Conservation (phyloP, 2,888 invertebrate genomes). For the Dorcus parallelipipedus region DNA sequence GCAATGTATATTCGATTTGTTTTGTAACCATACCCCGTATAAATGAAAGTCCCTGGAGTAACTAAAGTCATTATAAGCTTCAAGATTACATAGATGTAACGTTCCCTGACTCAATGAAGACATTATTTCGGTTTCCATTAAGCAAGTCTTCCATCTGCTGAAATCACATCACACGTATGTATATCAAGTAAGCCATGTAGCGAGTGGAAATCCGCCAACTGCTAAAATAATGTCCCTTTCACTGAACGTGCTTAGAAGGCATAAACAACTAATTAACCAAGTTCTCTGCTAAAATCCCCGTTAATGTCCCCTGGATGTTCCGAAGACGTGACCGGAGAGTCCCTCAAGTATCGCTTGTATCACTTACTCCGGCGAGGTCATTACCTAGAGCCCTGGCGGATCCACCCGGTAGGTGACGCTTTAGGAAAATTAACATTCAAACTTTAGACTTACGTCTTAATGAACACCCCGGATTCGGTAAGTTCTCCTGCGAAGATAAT, state of each 20-base stretch:
- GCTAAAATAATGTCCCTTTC: conserved; percentile 12
- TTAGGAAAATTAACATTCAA: conserved; percentile 9
- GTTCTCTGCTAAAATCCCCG: conserved; percentile 35
- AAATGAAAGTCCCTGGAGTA: too few species aligned
- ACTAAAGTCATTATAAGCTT: too few species aligned
- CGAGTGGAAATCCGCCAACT: neutral
- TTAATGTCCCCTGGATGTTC: conserved; percentile 39
- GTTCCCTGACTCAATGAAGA: neutral
- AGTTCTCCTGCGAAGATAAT: too few species aligned
- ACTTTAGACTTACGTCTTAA: neutral
- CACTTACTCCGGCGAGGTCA: conserved; percentile 38
- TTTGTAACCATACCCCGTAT: too few species aligned
- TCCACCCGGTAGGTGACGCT: conserved; percentile 1
- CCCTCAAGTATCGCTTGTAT: conserved; percentile 47
- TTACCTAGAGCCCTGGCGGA: conserved; percentile 8
- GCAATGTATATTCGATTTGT: too few species aligned
- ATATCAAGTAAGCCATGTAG: neutral
- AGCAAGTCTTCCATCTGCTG: neutral
- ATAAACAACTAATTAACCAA: conserved; percentile 44
- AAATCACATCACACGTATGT: neutral
- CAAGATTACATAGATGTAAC: too few species aligned
- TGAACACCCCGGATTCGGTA: too few species aligned
- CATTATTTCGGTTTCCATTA: neutral
- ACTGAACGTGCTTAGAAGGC: conserved; percentile 32
- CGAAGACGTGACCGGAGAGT: conserved; percentile 35